These are phyloP conservation scores for Corythornis cristatus DNA, from an alignment of 2,113 vertebrate genomes.

Conservation along the genomic window DNA sequence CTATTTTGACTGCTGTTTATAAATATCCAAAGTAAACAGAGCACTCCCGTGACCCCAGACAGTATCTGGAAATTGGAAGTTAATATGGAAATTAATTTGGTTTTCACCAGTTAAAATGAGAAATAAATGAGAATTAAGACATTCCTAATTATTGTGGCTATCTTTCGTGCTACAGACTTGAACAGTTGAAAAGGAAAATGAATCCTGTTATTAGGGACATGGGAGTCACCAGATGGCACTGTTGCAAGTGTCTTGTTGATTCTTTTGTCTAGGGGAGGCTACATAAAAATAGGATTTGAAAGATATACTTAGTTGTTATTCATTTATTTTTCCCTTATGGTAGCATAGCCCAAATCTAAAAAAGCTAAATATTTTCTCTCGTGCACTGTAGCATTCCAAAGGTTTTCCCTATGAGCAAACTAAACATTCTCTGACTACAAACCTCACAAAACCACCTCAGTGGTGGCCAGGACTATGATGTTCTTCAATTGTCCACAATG, in stretches of 20 bases:
- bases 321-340: slow-evolving; percentile 2
- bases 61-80: not conserved
- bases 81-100: rapidly evolving
- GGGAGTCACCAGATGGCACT: slow-evolving; percentile 57
- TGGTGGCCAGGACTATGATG: not conserved
- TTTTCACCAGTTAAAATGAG: not conserved
- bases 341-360: not conserved
- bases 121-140: not conserved
- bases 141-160: not conserved
- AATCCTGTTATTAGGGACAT: not conserved
- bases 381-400: not conserved
- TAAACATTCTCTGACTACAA: not conserved
- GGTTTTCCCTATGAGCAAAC: not conserved
- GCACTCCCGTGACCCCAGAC: not conserved
- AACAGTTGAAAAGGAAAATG: not conserved
- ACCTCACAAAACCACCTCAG: not conserved
- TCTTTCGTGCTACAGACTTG: not conserved
- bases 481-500: not conserved
- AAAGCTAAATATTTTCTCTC: not conserved
- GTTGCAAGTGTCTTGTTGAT: not conserved
- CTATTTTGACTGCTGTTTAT: not conserved
- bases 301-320: not conserved
- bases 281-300: not conserved
- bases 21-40: not conserved
- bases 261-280: slow-evolving; percentile 16